These are phyloP conservation scores for Penaeus vannamei DNA, from an alignment of 1,140 invertebrate genomes.

Conservation along the genomic window DNA sequence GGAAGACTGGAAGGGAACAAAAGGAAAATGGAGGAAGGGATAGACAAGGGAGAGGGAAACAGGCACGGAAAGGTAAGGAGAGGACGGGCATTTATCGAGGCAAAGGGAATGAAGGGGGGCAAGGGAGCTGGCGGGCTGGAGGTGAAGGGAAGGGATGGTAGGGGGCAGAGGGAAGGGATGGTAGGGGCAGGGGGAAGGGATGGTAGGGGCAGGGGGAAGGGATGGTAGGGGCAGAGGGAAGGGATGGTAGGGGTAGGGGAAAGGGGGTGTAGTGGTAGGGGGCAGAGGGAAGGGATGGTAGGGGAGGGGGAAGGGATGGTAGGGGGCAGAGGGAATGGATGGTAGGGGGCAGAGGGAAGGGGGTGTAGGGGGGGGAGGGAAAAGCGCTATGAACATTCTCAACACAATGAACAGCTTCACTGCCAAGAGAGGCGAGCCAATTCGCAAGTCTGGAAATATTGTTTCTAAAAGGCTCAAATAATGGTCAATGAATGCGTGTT, in stretches of 20 bases:
- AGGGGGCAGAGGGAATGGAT: not conserved
- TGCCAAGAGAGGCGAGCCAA: conserved; percentile 37
- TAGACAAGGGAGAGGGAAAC: no score
- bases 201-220: not conserved
- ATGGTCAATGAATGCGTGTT: conserved; percentile 44
- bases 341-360: not conserved
- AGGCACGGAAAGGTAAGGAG: no score
- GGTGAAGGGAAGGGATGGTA: no score
- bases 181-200: no score
- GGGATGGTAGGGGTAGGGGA: no score
- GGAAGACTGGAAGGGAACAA: no score
- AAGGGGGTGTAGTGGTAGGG: no score
- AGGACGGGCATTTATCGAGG: no score
- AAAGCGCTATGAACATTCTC: conserved; percentile 46
- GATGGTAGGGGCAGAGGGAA: no score
- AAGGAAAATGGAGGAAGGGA: no score
- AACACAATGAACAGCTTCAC: conserved; percentile 46
- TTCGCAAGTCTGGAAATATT: conserved; percentile 14
- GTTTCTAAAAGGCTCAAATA: conserved; percentile 28
- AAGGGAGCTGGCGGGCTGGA: no score
- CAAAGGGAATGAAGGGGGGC: not conserved
- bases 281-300: not conserved
- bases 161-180: no score
- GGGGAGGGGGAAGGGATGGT: not conserved
- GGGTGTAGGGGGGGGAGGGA: conserved; percentile 7